Evolutionary conservation across 2,113 vertebrate species (phyloP).

Genomic region (Dolichotis patagonum): DNA sequence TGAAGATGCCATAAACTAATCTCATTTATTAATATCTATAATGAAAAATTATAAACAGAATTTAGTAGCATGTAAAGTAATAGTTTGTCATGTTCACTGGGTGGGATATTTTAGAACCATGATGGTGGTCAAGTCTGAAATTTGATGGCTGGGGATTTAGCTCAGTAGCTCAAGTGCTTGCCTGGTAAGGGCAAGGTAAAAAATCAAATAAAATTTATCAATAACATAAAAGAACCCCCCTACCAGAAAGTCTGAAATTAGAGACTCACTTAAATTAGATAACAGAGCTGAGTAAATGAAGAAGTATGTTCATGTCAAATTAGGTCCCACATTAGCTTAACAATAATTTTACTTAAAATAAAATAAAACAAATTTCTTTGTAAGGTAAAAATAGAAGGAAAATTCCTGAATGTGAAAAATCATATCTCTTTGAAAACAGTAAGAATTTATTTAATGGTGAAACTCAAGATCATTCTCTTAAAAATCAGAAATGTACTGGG

Average conservation of each 20-base stretch:
- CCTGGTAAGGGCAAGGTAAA: too few relatives aligned
- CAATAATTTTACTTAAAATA: background rate
- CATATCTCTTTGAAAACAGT: background rate
- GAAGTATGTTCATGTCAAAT: conserved; percentile 10
- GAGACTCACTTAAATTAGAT: background rate
- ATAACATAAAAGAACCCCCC: too few relatives aligned
- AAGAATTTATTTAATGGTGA: background rate
- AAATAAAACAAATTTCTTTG: conserved; percentile 33
- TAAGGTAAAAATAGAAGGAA: background rate
- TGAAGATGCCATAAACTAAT: background rate
- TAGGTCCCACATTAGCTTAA: conserved; percentile 14
- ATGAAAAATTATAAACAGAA: conserved; percentile 29
- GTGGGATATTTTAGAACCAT: background rate
- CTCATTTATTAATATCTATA: background rate
- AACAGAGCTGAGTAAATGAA: background rate
- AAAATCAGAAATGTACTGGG: background rate
- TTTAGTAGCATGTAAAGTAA: background rate
- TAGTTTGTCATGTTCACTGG: background rate
- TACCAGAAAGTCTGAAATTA: too few relatives aligned
- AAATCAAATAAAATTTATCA: too few relatives aligned
- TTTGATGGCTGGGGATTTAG: background rate
- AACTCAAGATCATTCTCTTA: background rate
- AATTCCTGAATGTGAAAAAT: background rate
- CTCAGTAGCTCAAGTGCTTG: too few relatives aligned
- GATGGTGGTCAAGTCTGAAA: background rate